phyloP scores from a whole-genome alignment of 2,888 invertebrate species.

The Minunthozetes semirufus region DNA sequence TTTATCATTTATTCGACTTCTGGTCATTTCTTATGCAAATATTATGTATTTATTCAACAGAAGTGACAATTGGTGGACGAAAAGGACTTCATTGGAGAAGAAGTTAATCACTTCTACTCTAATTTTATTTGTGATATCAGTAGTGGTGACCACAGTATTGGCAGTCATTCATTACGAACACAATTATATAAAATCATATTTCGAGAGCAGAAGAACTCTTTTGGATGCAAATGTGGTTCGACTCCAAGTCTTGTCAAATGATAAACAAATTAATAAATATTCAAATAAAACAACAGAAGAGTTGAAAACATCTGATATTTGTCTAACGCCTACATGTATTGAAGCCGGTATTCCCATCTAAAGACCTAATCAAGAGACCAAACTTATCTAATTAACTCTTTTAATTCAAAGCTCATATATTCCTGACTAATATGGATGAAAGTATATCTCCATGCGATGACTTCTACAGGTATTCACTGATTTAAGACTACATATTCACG shows the following conservation, averaged over 20 bases:
- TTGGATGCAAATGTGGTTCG: neutral
- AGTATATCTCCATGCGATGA: slow-evolving; percentile 70
- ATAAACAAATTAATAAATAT: neutral
- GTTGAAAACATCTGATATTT: slow-evolving; percentile 51
- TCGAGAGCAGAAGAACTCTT: neutral
- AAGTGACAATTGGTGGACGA: neutral
- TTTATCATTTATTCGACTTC: too few species aligned
- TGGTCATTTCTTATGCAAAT: neutral
- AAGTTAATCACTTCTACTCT: neutral
- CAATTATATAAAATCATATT: neutral
- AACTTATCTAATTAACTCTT: neutral
- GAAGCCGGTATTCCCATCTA: slow-evolving; percentile 59
- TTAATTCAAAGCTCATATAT: slow-evolving; percentile 56
- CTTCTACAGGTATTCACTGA: slow-evolving; percentile 57
- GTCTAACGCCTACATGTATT: slow-evolving; percentile 69
- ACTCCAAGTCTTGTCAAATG: neutral
- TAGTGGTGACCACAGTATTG: neutral
- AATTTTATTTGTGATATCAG: neutral
- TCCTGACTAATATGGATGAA: slow-evolving; percentile 64
- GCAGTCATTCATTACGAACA: neutral
- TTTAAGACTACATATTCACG: neutral
- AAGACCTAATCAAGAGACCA: neutral
- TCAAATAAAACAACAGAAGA: neutral
- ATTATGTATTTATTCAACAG: too few species aligned
- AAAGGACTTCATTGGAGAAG: neutral